phyloP scores from a whole-genome alignment of 2,113 vertebrate species.

The Bos javanicus region DNA sequence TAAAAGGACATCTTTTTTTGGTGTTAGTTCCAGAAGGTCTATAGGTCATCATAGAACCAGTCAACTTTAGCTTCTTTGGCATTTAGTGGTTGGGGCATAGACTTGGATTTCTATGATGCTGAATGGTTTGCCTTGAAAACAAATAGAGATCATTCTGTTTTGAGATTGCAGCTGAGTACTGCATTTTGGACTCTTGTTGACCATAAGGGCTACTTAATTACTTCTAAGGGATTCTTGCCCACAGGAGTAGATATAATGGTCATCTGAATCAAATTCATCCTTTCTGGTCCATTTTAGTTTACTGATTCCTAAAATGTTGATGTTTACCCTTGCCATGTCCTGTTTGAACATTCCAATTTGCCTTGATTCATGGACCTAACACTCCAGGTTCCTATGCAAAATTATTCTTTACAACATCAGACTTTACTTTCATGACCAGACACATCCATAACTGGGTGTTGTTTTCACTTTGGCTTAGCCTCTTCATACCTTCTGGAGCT shows the following conservation, averaged over 20 bases:
- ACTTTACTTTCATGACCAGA: background rate
- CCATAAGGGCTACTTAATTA: background rate
- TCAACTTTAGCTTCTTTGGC: background rate
- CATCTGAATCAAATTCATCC: background rate
- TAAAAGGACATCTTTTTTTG: background rate
- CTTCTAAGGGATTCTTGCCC: background rate
- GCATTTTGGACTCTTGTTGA: background rate
- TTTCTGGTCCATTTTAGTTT: background rate
- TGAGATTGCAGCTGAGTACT: background rate
- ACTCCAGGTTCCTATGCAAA: background rate
- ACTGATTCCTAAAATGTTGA: background rate
- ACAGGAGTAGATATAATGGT: background rate
- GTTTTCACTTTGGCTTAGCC: background rate
- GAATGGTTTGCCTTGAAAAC: background rate
- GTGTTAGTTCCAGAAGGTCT: background rate
- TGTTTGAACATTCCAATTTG: background rate
- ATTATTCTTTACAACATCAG: background rate
- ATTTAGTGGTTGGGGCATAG: background rate
- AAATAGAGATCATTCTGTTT: background rate
- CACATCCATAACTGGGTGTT: background rate
- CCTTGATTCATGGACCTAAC: background rate
- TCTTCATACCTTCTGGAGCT: background rate
- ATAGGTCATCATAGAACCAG: background rate
- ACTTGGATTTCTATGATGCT: background rate
- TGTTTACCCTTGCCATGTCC: background rate